Base-by-base conservation (phyloP, 2,888 invertebrate species). In the Plutella xylostella region DNA sequence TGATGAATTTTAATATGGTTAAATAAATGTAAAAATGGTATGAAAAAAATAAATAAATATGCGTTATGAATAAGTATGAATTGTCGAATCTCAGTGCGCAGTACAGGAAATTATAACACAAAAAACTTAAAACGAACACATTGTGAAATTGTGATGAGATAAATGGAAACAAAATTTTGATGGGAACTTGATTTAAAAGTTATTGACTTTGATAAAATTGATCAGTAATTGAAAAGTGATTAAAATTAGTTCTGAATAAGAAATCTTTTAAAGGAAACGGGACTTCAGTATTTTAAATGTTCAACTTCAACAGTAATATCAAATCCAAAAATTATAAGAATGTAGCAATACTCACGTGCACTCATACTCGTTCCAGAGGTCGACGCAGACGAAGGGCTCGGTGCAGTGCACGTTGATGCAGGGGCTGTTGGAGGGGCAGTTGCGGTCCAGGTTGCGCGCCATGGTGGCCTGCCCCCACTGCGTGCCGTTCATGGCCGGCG, bases 281-380 rank as follows among this genome's bases (percentile, higher is more conserved):
- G 33, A 33, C 33, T 12, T 28, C 25, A n/a, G 3, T 28, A 28
- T 28, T 28, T 2, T 3, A 12, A 3, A 28, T 28, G 28, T 28
- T 28, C 28, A 28, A 28, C 9, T 9, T 28, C n/a, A 28, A n/a
- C 11, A n/a, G 28, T 3, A 9, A 28, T 6, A 28, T 28, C 2
- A 12, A n/a, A 28, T 28, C n/a, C 28, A 28, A 21, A 39, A 11
- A 4, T 19, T 15, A 39, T 35, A 22, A 14, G 2, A 22, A 15
- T 15, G 4, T 17, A 35, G 12, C 4, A 19, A 19, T 19, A 92
- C 95, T 92, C 84, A 98, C 95, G 97, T 96, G 95, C 98, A 98
- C 73, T 97, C 97, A 65, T 96, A 96, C 77, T 95, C 94, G 74
- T 98, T 98, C 98, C 98, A 98, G 12, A 98, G 89, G 79, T 96